These are phyloP conservation scores for Micrasema minimum DNA, from an alignment of 1,140 invertebrate genomes.

Conservation along the genomic window DNA sequence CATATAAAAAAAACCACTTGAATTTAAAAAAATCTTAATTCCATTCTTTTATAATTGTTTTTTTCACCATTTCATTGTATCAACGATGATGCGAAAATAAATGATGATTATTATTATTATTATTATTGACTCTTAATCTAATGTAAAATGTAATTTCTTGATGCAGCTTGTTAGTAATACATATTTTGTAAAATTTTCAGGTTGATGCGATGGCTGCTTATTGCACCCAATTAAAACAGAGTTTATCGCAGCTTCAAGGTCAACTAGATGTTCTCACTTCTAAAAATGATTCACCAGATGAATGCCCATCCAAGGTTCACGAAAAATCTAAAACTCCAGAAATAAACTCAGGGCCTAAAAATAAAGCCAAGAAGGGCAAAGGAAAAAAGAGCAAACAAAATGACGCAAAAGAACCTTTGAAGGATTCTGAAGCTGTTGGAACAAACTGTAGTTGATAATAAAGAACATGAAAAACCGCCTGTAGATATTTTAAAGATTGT, in stretches of 20 bases:
- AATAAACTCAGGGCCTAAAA: slow-evolving; percentile 12
- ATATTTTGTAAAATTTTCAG: no score
- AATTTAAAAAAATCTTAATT: no score
- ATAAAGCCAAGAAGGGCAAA: slow-evolving; percentile 51
- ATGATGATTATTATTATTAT: not conserved
- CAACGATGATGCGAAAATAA: not conserved
- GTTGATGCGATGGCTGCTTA: slow-evolving; percentile 71
- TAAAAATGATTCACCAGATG: slow-evolving; percentile 50
- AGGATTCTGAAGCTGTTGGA: not conserved
- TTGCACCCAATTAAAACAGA: slow-evolving; percentile 70
- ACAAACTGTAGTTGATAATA: not conserved
- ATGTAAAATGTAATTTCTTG: not conserved
- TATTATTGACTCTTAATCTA: not conserved
- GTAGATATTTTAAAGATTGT: not conserved
- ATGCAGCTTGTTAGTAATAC: no score
- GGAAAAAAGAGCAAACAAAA: slow-evolving; percentile 47
- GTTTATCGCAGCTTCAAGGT: slow-evolving; percentile 68
- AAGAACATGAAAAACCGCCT: not conserved
- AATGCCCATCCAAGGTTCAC: not conserved
- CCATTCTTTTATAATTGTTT: no score
- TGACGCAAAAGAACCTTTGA: slow-evolving; percentile 29
- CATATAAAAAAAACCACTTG: no score
- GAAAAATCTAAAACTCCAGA: slow-evolving; percentile 31
- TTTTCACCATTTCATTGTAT: not conserved
- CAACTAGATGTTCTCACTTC: slow-evolving; percentile 64